These are phyloP conservation scores for Philotrypesis tridentata DNA, from an alignment of 1,140 invertebrate genomes.

Conservation along the genomic window DNA sequence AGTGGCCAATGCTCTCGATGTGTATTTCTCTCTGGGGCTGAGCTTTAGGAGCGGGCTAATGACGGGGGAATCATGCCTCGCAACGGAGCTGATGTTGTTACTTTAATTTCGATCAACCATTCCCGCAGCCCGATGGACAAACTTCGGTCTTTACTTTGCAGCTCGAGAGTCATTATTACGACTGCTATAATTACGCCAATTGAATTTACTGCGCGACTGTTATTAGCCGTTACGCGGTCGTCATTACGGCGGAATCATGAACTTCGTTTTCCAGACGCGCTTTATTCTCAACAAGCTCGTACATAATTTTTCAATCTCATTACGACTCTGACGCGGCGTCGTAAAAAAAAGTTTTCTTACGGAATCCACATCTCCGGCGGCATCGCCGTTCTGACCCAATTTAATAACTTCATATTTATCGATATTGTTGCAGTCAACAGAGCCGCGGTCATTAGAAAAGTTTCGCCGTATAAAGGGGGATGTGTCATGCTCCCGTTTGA, in stretches of 20 bases:
- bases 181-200: too few relatives aligned
- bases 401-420: not conserved
- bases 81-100: slow-evolving; percentile 39
- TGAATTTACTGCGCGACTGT: too few relatives aligned
- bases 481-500: not conserved
- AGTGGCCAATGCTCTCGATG: slow-evolving; percentile 14
- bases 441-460: not conserved
- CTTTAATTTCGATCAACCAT: slow-evolving; percentile 36
- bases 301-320: not conserved
- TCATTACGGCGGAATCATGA: too few relatives aligned
- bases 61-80: slow-evolving; percentile 19
- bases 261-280: too few relatives aligned
- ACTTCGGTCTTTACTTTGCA: too few relatives aligned
- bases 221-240: too few relatives aligned
- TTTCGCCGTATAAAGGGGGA: not conserved
- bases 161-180: too few relatives aligned
- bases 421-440: not conserved
- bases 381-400: not conserved
- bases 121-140: not conserved
- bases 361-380: not conserved
- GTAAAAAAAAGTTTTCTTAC: not conserved
- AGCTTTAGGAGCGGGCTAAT: not conserved
- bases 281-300: not conserved
- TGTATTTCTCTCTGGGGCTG: not conserved
- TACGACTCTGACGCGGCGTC: not conserved